Base-by-base conservation (phyloP, 2,888 invertebrate genomes). In the Phengaris arion region DNA sequence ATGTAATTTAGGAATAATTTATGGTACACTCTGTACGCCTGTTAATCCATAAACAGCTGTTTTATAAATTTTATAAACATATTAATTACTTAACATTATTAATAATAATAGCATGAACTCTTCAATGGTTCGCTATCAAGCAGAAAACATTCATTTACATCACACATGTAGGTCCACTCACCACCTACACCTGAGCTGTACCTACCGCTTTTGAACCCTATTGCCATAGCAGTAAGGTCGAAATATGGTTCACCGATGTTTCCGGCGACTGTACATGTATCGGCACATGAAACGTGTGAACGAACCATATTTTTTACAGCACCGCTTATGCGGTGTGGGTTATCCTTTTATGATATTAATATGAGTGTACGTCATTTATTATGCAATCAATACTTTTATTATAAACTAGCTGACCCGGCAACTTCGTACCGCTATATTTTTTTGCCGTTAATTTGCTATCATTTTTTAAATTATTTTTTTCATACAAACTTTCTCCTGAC, bases 261-360 rank as follows among this genome's bases (percentile, higher is more conserved):
- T 35, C 35, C 35, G 35, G 35, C 7, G n/a, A 15, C 57, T 22
- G 45, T 64, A 6, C 64, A 45, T 64, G 13, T 5, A 12, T 64
- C 64, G 64, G 64, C 12, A 64, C 35, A 64, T 45, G 35, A 64
- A 64, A 64, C 64, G 64, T 64, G 64, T 64, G 64, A 64, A 64
- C 64, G 10, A 6, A 45, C 13, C 64, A 64, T 13, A 64, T 64
- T 64, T 64, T 64, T 64, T 64, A 64, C 45, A 35, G 13, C 35
- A 35, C 35, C 12, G 64, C 45, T 64, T 64, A 64, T 35, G 64
- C 13, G 10, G 12, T 59, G 2, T 64, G 64, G 13, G 35, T 64
- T 35, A 64, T 45, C 64, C 12, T 64, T 64, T 64, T 64, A 64
- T 64, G 64, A 6, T 64, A 64, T 15, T 59, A 22, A 22, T 59